Base-by-base conservation (phyloP, 2,113 vertebrate species). In the Thymallus thymallus region DNA sequence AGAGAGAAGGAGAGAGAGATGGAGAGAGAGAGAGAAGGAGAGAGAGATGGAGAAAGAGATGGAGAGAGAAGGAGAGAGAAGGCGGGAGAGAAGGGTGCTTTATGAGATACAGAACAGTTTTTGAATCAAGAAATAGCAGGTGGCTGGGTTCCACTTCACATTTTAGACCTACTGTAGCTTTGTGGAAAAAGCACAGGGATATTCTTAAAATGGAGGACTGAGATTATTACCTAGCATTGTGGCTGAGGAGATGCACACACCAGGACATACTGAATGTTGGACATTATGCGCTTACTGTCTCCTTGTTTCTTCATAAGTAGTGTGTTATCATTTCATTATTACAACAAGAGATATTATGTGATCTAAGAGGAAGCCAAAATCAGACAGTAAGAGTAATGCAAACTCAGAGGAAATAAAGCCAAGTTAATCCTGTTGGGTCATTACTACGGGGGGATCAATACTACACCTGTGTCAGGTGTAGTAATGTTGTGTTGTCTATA, bases 401-500 rank as follows among this genome's bases (percentile, higher is more conserved):
- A 76, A 73, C 75, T 29, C 3, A 29, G 84, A 90, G 88, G 89
- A 93, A 94, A 84, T 91, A 91, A 91, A 91, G 92, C 93, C 94
- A 91, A 95, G 90, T 91, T 93, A 86, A 88, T 91, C 88, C 92
- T 92, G 92, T 91, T 91, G 91, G 92, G 88, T 91, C n/a, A n/a
- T n/a, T n/a, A n/a, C n/a, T n/a, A n/a, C n/a, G n/a, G n/a, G n/a
- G n/a, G n/a, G n/a, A n/a, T n/a, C n/a, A n/a, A n/a, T n/a, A n/a
- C n/a, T n/a, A n/a, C n/a, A n/a, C n/a, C n/a, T 5, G 6, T 32
- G 3, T 6, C 30, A 22, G n/a, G 30, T 30, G 30, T 30, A 30
- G 30, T 30, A 30, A 30, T 30, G 30, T 30, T 30, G 30, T 32
- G 5, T 32, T 32, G 32, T 32, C 18, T 7, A 3, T 30, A 30